These are phyloP conservation scores for Physocephala rufipes DNA, from an alignment of 2,888 invertebrate genomes.

Conservation along the genomic window DNA sequence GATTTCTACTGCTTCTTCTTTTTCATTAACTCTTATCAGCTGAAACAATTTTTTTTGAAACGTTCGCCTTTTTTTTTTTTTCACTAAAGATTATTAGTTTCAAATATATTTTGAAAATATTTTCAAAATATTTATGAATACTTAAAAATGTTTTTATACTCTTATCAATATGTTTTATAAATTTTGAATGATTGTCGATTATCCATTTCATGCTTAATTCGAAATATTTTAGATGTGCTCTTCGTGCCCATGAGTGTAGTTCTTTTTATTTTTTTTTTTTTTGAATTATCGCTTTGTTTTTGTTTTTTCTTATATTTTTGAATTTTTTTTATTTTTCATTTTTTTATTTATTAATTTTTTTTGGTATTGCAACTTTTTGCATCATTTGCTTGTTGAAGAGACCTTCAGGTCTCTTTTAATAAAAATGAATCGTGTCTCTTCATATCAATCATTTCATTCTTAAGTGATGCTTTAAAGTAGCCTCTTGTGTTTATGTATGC, in stretches of 20 bases:
- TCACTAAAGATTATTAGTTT: too few relatives aligned
- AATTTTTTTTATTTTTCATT: background rate
- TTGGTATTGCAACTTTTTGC: background rate
- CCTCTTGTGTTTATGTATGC: too few relatives aligned
- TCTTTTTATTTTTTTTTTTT: background rate
- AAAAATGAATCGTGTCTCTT: background rate
- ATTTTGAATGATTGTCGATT: too few relatives aligned
- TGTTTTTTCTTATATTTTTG: background rate
- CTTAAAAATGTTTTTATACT: too few relatives aligned
- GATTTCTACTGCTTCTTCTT: too few relatives aligned
- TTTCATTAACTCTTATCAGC: too few relatives aligned
- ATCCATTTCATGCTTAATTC: background rate
- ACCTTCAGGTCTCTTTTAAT: constrained; percentile 1
- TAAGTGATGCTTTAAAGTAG: constrained; percentile 21
- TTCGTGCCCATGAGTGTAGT: background rate
- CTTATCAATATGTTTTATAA: too few relatives aligned
- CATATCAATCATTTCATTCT: constrained; percentile 4
- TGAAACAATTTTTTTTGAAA: too few relatives aligned
- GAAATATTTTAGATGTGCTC: background rate
- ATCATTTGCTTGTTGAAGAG: background rate
- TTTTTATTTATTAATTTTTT: background rate
- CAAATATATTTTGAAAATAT: too few relatives aligned
- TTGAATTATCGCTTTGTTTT: background rate
- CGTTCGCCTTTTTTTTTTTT: too few relatives aligned
- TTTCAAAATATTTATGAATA: too few relatives aligned